Conservation (phyloP, 2,888 invertebrate genomes). For the Epirrita christyi region DNA sequence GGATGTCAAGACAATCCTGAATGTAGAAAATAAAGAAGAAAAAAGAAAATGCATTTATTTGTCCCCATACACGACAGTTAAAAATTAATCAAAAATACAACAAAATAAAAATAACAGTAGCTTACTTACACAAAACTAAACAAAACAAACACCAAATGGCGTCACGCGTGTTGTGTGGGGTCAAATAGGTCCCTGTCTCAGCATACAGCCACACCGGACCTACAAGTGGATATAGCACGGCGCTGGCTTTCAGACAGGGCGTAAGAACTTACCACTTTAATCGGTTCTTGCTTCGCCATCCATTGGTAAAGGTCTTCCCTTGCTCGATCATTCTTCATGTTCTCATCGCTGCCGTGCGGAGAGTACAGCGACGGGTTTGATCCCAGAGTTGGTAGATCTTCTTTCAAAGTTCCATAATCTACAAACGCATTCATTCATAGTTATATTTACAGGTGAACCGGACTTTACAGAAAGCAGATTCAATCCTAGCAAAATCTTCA, state of each 20-base stretch:
- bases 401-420: conserved; percentile 91
- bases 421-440: conserved; percentile 13
- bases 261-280: conserved; percentile 62
- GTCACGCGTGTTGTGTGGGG: too few relatives aligned
- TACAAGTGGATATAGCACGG: too few relatives aligned
- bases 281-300: conserved; percentile 96
- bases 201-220: too few relatives aligned
- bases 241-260: too few relatives aligned
- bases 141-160: too few relatives aligned
- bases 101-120: too few relatives aligned
- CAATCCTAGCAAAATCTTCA: background rate
- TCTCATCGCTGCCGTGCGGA: conserved; percentile 78
- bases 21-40: too few relatives aligned
- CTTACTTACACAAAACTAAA: too few relatives aligned
- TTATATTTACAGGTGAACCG: background rate
- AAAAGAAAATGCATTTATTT: too few relatives aligned
- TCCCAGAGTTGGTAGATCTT: conserved; percentile 87
- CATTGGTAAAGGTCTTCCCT: conserved; percentile 97
- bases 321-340: conserved; percentile 83
- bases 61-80: too few relatives aligned
- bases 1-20: background rate
- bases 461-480: background rate
- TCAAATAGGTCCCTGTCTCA: too few relatives aligned
- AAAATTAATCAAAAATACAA: too few relatives aligned
- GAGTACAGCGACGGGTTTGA: conserved; percentile 87